Base-by-base conservation (phyloP, 2,113 vertebrate species). In the Ceyx cyanopectus region DNA sequence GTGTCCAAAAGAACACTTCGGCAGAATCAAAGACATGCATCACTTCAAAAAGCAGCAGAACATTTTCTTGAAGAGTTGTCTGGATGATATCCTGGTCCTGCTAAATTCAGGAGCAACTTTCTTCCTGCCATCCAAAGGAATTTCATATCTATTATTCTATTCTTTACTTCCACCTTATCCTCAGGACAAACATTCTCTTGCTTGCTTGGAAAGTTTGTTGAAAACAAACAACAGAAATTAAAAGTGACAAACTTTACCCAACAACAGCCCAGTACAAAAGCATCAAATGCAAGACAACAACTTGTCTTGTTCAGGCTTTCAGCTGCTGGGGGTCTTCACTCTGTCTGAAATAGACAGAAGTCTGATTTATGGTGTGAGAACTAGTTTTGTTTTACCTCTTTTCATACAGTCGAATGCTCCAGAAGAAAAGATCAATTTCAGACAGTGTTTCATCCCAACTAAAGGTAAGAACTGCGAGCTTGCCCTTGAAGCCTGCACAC, bases 321-420 rank as follows among this genome's bases (percentile, higher is more conserved):
- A 82, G 43, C 32, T 54, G 19, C 81, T 61, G 32, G 17, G 0
- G 2, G 51, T 30, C 65, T 76, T 8, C 19, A 12, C 32, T 3
- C 0, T 66, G 24, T 77, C 53, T 91, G 70, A 93, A 92, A 91
- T 5, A 63, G 63, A 66, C 69, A 79, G 3, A 13, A 34, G 34
- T 14, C 27, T 26, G 2, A 81, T 63, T 88, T 92, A 60, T 27
- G 15, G 45, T 60, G 18, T 41, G 91, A 91, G 41, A 89, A 45
- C 32, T 12, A 40, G 8, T 54, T 91, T 78, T 56, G n/a, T 90
- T 93, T 93, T 74, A 80, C 87, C 67, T 89, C 27, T 87, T 87
- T 89, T 87, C 85, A 74, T 70, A 89, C 69, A 5, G 10, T 24
- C 30, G 40, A 91, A 77, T 87, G n/a, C 9, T 80, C 60, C 48